Conservation (phyloP, 2,888 invertebrate genomes). For the Dynastes hyllus region DNA sequence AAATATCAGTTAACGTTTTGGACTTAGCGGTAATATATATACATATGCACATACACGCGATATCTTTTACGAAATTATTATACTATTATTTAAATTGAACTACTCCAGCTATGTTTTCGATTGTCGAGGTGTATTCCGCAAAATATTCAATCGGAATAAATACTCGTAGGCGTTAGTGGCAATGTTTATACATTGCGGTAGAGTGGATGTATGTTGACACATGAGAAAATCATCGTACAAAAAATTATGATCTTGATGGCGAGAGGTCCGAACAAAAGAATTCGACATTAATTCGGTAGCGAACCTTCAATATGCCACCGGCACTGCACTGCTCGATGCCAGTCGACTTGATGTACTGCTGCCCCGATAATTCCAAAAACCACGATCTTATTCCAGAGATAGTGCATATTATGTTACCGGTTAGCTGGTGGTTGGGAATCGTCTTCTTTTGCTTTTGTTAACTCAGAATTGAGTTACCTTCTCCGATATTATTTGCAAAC, state of each 20-base stretch:
- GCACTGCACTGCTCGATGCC: background rate
- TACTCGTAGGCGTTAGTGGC: background rate
- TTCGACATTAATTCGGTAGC: conserved; percentile 35
- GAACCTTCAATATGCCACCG: background rate
- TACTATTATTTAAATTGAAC: too few species aligned
- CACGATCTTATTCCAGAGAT: conserved; percentile 32
- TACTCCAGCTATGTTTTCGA: too few species aligned
- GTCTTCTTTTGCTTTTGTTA: conserved; percentile 6
- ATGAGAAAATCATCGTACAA: background rate
- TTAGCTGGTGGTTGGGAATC: conserved; percentile 2
- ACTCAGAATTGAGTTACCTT: conserved; percentile 16
- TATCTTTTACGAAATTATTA: too few species aligned
- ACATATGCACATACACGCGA: too few species aligned
- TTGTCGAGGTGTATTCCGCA: too few species aligned
- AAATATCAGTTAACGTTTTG: too few species aligned
- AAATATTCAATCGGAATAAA: background rate
- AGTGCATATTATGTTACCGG: conserved; percentile 25
- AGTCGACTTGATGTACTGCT: conserved; percentile 3
- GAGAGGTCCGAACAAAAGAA: conserved; percentile 28
- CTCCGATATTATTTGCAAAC: conserved; percentile 2
- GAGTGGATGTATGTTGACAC: conserved; percentile 10
- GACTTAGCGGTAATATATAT: too few species aligned
- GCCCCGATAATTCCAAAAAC: conserved; percentile 9
- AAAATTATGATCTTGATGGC: conserved; percentile 34
- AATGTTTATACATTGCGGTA: background rate